phyloP scores from a whole-genome alignment of 2,797 vertebrate species.

The Scolopax bukidnonensis region DNA sequence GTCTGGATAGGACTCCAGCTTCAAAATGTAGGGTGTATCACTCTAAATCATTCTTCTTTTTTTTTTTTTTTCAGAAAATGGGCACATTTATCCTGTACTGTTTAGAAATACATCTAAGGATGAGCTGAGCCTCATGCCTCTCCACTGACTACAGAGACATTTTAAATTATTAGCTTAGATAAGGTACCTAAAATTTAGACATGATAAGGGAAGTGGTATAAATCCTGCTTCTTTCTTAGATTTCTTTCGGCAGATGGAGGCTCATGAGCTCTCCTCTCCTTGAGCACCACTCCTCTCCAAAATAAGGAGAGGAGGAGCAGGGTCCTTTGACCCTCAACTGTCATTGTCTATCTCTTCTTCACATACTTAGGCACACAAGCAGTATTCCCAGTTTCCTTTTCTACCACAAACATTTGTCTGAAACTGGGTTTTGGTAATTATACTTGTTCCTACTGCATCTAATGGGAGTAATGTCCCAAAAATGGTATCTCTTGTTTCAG shows the following conservation, averaged over 20 bases:
- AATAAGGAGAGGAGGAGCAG: background rate
- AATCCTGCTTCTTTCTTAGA: background rate
- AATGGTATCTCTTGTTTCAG: background rate
- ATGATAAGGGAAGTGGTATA: background rate
- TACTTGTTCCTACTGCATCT: background rate
- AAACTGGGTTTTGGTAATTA: background rate
- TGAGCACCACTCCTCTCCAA: background rate
- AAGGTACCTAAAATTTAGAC: background rate
- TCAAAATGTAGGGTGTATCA: background rate
- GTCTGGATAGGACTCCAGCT: background rate
- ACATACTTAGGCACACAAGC: background rate
- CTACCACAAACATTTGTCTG: background rate
- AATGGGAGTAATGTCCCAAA: background rate
- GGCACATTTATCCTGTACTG: background rate
- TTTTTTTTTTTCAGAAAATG: background rate
- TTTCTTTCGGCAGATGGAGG: background rate
- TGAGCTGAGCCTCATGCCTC: background rate
- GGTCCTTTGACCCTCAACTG: rapidly evolving
- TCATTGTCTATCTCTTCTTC: background rate
- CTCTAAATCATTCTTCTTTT: background rate
- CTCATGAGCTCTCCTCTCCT: background rate
- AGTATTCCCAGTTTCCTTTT: background rate
- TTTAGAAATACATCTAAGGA: background rate
- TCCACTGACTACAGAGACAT: background rate
- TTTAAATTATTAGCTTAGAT: background rate